A percentile compares a stretch with the other conserved stretches of the same genome.
These are phyloP conservation scores for Chironomus riparius DNA, from an alignment of 2,888 invertebrate genomes.

Conservation along the genomic window DNA sequence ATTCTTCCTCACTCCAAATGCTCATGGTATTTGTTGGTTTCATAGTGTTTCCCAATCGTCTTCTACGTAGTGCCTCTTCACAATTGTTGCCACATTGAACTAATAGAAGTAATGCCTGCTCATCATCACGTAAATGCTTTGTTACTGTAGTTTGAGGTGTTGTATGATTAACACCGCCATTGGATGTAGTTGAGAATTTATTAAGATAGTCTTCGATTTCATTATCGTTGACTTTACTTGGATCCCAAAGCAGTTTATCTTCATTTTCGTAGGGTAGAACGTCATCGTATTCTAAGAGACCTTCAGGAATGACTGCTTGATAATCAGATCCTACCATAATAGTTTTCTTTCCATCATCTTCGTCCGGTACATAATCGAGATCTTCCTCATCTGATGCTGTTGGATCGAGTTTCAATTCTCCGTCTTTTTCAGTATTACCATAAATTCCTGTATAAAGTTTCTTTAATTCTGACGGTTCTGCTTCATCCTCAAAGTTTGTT, in stretches of 20 bases:
- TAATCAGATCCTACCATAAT: slow-evolving; percentile 72
- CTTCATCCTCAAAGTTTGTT: slow-evolving; percentile 36
- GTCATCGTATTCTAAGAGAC: slow-evolving; percentile 85
- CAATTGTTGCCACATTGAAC: slow-evolving; percentile 91
- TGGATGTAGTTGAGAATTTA: slow-evolving; percentile 35
- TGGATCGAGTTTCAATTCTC: neutral
- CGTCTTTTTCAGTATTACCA: slow-evolving; percentile 42
- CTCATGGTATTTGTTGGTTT: slow-evolving; percentile 61
- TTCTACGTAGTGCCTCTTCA: slow-evolving; percentile 82
- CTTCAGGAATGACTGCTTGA: slow-evolving; percentile 89
- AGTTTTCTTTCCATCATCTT: slow-evolving; percentile 78
- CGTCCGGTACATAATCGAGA: slow-evolving; percentile 72
- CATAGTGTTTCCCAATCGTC: slow-evolving; percentile 63
- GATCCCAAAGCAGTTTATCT: slow-evolving; percentile 91
- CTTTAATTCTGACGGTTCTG: slow-evolving; percentile 47
- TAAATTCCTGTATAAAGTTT: slow-evolving; percentile 44
- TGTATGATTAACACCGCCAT: slow-evolving; percentile 37
- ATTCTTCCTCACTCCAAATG: slow-evolving; percentile 95
- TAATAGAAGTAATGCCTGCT: slow-evolving; percentile 80
- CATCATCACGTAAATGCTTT: slow-evolving; percentile 73
- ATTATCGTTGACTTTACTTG: slow-evolving; percentile 59
- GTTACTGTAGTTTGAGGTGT: slow-evolving; percentile 56
- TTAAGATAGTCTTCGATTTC: slow-evolving; percentile 73
- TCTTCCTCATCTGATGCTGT: slow-evolving; percentile 52
- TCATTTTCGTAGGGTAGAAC: slow-evolving; percentile 92